Evolutionary conservation across 2,888 invertebrate genomes (phyloP).

Genomic region (Temnothorax ravouxi): DNA sequence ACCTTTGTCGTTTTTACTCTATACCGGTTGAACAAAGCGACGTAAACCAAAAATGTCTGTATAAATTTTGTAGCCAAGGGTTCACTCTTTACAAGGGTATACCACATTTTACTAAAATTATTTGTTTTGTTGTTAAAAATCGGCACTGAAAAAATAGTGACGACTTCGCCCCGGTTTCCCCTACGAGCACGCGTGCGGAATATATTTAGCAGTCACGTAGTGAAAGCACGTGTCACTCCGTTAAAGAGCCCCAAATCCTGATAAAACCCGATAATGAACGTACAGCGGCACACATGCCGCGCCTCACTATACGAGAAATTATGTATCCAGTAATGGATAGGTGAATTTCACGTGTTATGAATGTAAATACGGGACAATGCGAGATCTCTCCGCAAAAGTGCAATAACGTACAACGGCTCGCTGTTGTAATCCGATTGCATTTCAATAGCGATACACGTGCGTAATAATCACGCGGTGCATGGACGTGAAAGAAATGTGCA

Average conservation of each 20-base stretch:
- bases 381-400: conserved; percentile 35
- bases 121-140: no score
- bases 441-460: conserved; percentile 23
- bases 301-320: conserved; percentile 3
- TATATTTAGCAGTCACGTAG: neutral
- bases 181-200: neutral
- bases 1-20: no score
- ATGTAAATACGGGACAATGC: conserved; percentile 34
- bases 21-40: no score
- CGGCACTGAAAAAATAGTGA: no score
- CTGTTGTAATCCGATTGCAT: conserved; percentile 8
- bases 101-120: no score
- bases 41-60: no score
- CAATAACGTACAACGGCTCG: conserved; percentile 29
- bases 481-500: neutral
- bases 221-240: conserved; percentile 23
- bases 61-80: no score
- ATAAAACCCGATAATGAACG: conserved; percentile 26
- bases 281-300: neutral
- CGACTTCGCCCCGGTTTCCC: no score
- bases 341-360: conserved; percentile 1
- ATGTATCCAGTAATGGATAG: conserved; percentile 15
- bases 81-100: no score
- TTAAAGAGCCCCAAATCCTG: conserved; percentile 17
- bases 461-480: neutral